Conservation (phyloP, 2,797 vertebrate species). For the Telmatherina bonti region DNA sequence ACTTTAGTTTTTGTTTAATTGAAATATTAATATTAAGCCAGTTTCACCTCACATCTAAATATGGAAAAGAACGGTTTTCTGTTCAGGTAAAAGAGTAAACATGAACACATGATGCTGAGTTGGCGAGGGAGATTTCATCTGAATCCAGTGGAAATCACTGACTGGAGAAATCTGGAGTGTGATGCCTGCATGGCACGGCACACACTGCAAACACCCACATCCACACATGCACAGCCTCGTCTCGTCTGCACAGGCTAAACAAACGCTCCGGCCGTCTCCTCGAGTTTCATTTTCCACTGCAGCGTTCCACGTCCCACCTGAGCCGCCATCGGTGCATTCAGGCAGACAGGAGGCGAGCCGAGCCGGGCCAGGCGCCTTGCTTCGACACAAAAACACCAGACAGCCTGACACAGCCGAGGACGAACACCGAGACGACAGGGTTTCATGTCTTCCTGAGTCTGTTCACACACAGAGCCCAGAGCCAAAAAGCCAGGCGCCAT, state of each 20-base stretch:
- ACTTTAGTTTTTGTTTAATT: no score
- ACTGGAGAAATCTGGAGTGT: constrained; percentile 41
- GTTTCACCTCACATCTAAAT: no score
- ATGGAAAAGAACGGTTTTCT: no score
- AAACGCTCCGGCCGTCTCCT: constrained; percentile 58
- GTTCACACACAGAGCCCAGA: constrained; percentile 30
- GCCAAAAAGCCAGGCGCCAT: constrained; percentile 33
- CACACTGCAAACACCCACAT: constrained; percentile 44
- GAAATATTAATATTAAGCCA: no score
- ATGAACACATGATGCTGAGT: no score
- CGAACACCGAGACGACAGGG: constrained; percentile 34
- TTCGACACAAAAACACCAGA: constrained; percentile 38
- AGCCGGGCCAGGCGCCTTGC: constrained; percentile 7
- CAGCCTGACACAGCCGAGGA: constrained; percentile 21
- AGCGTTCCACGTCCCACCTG: constrained; percentile 31
- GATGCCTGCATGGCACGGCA: constrained; percentile 18
- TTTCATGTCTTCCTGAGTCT: constrained; percentile 39
- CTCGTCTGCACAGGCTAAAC: constrained; percentile 31
- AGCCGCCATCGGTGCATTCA: constrained; percentile 50
- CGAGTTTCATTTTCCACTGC: constrained; percentile 77
- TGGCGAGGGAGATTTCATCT: not conserved
- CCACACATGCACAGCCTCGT: constrained; percentile 26
- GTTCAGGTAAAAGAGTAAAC: no score
- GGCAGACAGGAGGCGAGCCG: constrained; percentile 1
- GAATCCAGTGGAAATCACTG: constrained; percentile 20